These are phyloP conservation scores for Ceraclea dissimilis DNA, from an alignment of 2,888 invertebrate genomes.

Conservation along the genomic window DNA sequence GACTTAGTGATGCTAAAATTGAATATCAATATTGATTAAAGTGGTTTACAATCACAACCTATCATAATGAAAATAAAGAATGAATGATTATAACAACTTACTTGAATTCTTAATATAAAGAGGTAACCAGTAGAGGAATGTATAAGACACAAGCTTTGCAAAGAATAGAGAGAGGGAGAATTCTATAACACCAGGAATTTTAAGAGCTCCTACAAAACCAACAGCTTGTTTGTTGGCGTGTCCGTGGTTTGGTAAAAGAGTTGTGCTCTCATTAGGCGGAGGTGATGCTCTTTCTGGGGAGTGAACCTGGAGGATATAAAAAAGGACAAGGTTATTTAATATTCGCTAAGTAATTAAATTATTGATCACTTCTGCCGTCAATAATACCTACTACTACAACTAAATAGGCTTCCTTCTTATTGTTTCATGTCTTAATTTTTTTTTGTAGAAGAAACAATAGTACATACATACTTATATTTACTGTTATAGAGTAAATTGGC, in stretches of 20 bases:
- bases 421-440: too few relatives aligned
- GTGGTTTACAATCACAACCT: too few relatives aligned
- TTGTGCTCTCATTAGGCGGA: slow-evolving; percentile 32
- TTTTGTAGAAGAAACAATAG: too few relatives aligned
- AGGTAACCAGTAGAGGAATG: slow-evolving; percentile 95
- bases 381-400: too few relatives aligned
- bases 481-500: too few relatives aligned
- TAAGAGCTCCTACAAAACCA: slow-evolving; percentile 67
- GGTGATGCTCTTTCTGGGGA: neutral
- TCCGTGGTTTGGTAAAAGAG: slow-evolving; percentile 30
- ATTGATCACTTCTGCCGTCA: neutral
- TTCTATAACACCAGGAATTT: slow-evolving; percentile 88
- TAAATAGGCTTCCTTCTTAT: too few relatives aligned
- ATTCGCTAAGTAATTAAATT: neutral
- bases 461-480: too few relatives aligned
- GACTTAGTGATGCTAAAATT: slow-evolving; percentile 54
- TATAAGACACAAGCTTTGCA: slow-evolving; percentile 94
- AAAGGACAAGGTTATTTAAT: neutral
- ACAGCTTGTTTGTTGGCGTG: slow-evolving; percentile 51
- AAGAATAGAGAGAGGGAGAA: slow-evolving; percentile 91
- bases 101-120: slow-evolving; percentile 78
- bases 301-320: slow-evolving; percentile 4
- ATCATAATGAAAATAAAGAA: too few relatives aligned
- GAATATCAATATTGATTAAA: neutral
- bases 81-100: slow-evolving; percentile 44